Percentiles rank a stretch among this genome's conserved stretches.
phyloP scores from a whole-genome alignment of 2,113 vertebrate genomes.

The Notothenia coriiceps region DNA sequence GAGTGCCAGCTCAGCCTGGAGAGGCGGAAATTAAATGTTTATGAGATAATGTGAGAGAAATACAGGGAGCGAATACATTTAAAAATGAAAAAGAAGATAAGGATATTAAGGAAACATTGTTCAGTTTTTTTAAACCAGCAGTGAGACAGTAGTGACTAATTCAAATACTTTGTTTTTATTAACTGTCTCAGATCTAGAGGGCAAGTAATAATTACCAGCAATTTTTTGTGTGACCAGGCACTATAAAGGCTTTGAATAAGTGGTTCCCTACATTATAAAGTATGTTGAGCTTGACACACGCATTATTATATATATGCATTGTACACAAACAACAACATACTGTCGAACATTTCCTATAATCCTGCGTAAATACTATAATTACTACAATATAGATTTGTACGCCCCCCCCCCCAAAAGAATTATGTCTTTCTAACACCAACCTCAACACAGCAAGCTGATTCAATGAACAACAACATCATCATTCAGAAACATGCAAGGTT shows the following conservation, averaged over 20 bases:
- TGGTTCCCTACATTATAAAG: too few species aligned
- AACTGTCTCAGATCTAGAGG: too few species aligned
- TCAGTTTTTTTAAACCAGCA: too few species aligned
- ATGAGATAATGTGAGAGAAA: constrained; percentile 54
- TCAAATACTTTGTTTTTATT: too few species aligned
- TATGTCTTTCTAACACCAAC: background rate
- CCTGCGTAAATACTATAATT: background rate
- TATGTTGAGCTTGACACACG: too few species aligned
- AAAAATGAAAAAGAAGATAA: background rate
- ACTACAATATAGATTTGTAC: too few species aligned
- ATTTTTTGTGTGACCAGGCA: too few species aligned
- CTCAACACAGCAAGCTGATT: background rate
- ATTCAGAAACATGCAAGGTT: background rate
- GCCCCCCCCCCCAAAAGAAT: too few species aligned
- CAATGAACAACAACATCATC: background rate
- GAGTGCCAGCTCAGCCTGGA: constrained; percentile 57
- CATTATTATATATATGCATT: background rate
- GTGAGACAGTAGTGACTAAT: too few species aligned
- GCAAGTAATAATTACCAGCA: too few species aligned
- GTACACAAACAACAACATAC: background rate
- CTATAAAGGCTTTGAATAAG: too few species aligned
- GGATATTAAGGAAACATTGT: background rate
- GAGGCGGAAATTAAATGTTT: constrained; percentile 71
- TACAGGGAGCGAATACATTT: constrained; percentile 19
- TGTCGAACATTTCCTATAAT: background rate